Base-by-base conservation (phyloP, 2,888 invertebrate genomes). In the Apeira syringaria region DNA sequence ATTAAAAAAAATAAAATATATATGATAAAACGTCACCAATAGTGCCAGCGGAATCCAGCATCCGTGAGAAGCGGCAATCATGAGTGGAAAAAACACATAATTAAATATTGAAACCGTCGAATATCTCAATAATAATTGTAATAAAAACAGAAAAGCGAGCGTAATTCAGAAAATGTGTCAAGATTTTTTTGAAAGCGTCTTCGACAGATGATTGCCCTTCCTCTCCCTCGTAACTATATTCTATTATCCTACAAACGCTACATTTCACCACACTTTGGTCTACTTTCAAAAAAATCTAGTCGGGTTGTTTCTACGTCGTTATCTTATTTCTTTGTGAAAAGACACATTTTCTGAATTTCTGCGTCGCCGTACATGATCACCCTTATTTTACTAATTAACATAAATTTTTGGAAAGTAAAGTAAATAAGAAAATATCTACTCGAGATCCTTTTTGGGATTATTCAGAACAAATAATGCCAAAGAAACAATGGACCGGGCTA, bases 341-440 rank as follows among this genome's bases (percentile, higher is more conserved):
- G 88, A 89, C 95, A 95, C 94, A 95, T 95, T 95, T 95, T 95
- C 95, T 94, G 95, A 94, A 92, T 64, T 59, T 62, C 67, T 64
- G 67, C 78, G 68, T 74, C 78, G 74, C 74, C 72, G 67, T 68
- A 22, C 37, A 20, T 17, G 29, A 17, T 10, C 65, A 61, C 64
- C 62, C 56, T 61, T 65, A 57, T 36, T 56, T 52, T 57, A 63
- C 63, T 62, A 57, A 56, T 50, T 54, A 56, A 58, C 38, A 53
- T 36, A 50, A 45, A 58, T 48, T 38, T 61, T 59, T 64, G 53
- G 62, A 67, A 63, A 65, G 63, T 69, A 64, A 69, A 60, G 68
- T 64, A 76, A 70, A n/a, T n/a, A 74, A 74, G 59, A 81, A 72
- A 80, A 76, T 59, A 75, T 64, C 74, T 71, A 82, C 78, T 68